Conservation (phyloP, 2,113 vertebrate species). For the Otolemur garnettii region DNA sequence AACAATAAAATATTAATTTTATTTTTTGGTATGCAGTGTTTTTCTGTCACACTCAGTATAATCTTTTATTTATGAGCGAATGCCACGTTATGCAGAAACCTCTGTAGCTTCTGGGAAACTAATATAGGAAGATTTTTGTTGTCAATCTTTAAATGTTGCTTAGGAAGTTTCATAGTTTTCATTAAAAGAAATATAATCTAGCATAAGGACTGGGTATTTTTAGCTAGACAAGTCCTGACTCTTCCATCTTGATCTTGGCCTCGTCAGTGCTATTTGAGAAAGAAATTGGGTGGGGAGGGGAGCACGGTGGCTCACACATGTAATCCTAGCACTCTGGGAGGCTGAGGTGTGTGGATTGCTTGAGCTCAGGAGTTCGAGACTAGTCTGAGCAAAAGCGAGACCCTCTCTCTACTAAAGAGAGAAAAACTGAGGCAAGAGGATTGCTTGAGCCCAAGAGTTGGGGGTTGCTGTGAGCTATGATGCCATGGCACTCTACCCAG, state of each 20-base stretch:
- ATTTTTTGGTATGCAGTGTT: not conserved
- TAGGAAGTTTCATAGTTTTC: constrained; percentile 26
- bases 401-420: too few relatives aligned
- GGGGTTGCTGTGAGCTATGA: too few relatives aligned
- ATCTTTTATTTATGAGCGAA: not conserved
- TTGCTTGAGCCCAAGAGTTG: too few relatives aligned
- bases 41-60: not conserved
- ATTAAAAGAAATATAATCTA: not conserved
- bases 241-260: not conserved
- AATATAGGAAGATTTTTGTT: not conserved
- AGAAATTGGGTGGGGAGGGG: not conserved
- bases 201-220: not conserved
- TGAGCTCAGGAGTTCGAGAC: too few relatives aligned
- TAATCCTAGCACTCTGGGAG: too few relatives aligned
- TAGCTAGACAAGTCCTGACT: not conserved
- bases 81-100: not conserved
- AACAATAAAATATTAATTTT: not conserved
- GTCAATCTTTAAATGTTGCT: not conserved
- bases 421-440: too few relatives aligned
- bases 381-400: too few relatives aligned
- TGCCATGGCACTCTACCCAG: too few relatives aligned
- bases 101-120: constrained; percentile 16
- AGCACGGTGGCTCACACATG: too few relatives aligned
- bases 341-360: too few relatives aligned
- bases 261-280: not conserved